Conservation (phyloP, 2,888 invertebrate species). For the Liopterus haemorrhoidalis region DNA sequence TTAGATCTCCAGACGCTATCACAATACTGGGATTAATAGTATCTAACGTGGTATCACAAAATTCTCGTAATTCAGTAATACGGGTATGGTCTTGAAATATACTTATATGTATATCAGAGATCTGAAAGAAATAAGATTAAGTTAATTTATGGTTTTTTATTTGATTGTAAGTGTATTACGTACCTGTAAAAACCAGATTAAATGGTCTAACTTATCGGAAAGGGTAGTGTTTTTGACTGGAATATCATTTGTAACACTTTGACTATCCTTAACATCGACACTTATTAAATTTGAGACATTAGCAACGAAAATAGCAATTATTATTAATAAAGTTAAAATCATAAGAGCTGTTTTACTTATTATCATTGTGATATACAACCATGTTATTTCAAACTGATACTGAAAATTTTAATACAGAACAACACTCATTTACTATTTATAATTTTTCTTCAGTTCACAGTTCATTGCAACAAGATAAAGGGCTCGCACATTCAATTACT, state of each 20-base stretch:
- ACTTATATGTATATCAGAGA: constrained; percentile 85
- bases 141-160: too few species aligned
- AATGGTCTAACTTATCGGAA: constrained; percentile 52
- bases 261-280: constrained; percentile 46
- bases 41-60: constrained; percentile 68
- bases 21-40: constrained; percentile 70
- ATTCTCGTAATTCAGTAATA: constrained; percentile 70
- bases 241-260: constrained; percentile 12
- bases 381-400: too few species aligned
- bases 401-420: constrained; percentile 15
- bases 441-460: too few species aligned
- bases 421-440: constrained; percentile 14
- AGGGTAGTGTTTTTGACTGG: constrained; percentile 35
- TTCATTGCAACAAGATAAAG: too few species aligned
- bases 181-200: constrained; percentile 78
- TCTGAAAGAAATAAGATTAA: constrained; percentile 51
- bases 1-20: constrained; percentile 80
- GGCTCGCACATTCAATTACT: too few species aligned
- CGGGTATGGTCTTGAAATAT: constrained; percentile 70
- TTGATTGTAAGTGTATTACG: constrained; percentile 2
- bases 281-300: constrained; percentile 63
- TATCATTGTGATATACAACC: constrained; percentile 51
- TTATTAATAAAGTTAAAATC: constrained; percentile 55
- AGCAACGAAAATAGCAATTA: constrained; percentile 63
- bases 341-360: constrained; percentile 58